These are phyloP conservation scores for Unio pictorum DNA, from an alignment of 2,888 invertebrate species.

Conservation along the genomic window DNA sequence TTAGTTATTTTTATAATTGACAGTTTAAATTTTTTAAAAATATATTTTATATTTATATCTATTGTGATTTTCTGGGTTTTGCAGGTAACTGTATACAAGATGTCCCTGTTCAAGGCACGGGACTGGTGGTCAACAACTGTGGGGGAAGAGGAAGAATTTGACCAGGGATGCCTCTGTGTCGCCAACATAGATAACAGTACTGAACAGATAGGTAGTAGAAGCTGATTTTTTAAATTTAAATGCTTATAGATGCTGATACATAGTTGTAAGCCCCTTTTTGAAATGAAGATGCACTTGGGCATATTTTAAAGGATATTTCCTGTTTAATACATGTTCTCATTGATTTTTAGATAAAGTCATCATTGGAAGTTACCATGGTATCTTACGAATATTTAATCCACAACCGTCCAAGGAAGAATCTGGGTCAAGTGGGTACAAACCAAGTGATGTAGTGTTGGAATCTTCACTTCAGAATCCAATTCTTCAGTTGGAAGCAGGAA, in stretches of 20 bases:
- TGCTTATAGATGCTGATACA: background rate
- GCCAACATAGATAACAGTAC: constrained; percentile 73
- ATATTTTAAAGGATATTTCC: background rate
- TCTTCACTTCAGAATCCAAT: constrained; percentile 82
- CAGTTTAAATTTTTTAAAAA: too few species aligned
- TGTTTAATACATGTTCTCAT: background rate
- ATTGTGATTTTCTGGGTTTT: too few species aligned
- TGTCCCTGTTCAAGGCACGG: constrained; percentile 94
- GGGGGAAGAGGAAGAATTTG: constrained; percentile 79
- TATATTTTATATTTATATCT: too few species aligned
- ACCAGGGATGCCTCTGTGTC: constrained; percentile 73
- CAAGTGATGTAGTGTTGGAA: constrained; percentile 81
- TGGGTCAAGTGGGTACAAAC: constrained; percentile 56
- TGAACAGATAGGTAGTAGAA: constrained; percentile 52
- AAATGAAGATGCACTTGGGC: background rate
- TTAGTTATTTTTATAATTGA: too few species aligned
- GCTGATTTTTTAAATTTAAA: too few species aligned
- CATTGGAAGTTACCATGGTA: constrained; percentile 86
- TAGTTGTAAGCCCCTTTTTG: background rate
- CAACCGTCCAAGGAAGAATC: constrained; percentile 74
- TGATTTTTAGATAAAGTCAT: constrained; percentile 77
- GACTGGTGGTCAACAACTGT: constrained; percentile 89
- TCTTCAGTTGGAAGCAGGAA: constrained; percentile 86
- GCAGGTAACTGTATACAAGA: constrained; percentile 66
- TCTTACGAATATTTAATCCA: constrained; percentile 81